A percentile compares a stretch with the other conserved stretches of the same genome.
phyloP scores from a whole-genome alignment of 2,797 vertebrate genomes.

The Muscicapa comitata region DNA sequence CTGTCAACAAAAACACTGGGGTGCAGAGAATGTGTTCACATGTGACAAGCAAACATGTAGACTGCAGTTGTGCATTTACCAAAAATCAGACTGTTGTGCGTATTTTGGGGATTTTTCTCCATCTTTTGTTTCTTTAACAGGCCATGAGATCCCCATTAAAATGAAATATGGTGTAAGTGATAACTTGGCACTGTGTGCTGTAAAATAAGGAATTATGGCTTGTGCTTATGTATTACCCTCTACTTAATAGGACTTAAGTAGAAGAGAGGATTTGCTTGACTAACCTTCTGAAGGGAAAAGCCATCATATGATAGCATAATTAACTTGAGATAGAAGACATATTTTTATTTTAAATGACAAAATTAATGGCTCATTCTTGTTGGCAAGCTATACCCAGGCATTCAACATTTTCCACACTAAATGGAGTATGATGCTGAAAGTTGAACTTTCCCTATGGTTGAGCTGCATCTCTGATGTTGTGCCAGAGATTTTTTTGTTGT shows the following conservation, averaged over 20 bases:
- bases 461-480: neutral
- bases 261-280: neutral
- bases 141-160: neutral
- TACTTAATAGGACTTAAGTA: neutral
- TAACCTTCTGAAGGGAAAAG: neutral
- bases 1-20: neutral
- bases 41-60: neutral
- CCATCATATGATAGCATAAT: neutral
- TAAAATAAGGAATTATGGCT: neutral
- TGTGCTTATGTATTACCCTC: neutral
- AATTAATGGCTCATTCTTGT: neutral
- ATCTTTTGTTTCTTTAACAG: neutral
- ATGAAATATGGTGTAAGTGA: neutral
- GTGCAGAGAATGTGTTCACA: neutral
- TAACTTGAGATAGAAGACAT: neutral
- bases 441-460: neutral
- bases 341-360: neutral
- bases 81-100: neutral
- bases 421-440: neutral
- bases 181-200: neutral
- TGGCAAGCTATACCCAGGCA: neutral
- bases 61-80: neutral
- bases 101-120: neutral
- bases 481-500: neutral
- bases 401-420: neutral